Evolutionary conservation across 2,113 vertebrate genomes (phyloP).

Genomic region (Equus przewalskii): DNA sequence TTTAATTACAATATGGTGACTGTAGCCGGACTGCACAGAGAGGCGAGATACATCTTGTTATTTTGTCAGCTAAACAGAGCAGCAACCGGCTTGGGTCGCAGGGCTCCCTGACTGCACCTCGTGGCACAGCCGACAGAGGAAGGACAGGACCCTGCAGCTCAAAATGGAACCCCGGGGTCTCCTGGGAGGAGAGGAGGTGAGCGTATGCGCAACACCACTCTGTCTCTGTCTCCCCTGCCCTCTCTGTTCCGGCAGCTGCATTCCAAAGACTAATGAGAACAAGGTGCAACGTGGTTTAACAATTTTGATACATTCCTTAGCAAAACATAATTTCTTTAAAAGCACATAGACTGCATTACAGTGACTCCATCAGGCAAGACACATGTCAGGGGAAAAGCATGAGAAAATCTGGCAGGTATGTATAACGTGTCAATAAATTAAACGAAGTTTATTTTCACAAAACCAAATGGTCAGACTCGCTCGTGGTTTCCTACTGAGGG

Average conservation of each 20-base stretch:
- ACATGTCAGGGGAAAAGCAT: constrained; percentile 67
- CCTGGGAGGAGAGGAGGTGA: background rate
- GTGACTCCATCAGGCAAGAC: constrained; percentile 72
- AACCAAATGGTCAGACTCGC: constrained; percentile 73
- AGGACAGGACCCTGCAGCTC: background rate
- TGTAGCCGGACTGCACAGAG: background rate
- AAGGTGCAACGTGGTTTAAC: constrained; percentile 74
- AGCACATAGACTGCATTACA: constrained; percentile 53
- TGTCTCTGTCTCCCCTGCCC: constrained; percentile 45
- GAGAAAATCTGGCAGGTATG: constrained; percentile 74
- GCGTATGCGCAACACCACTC: background rate
- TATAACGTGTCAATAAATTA: constrained; percentile 82
- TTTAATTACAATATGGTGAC: background rate
- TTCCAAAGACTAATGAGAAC: constrained; percentile 80
- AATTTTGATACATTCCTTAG: constrained; percentile 74
- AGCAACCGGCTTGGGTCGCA: background rate
- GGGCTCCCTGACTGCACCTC: background rate
- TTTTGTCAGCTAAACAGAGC: background rate
- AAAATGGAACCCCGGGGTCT: background rate
- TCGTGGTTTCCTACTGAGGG: constrained; percentile 71
- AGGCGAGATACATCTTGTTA: background rate
- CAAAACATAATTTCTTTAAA: constrained; percentile 77
- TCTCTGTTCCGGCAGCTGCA: constrained; percentile 69
- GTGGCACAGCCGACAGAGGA: background rate
- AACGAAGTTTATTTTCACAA: constrained; percentile 81